Evolutionary conservation across 1,140 invertebrate genomes (phyloP), one percentile per base, ranked within the genome.

Genomic region (Anthonomus grandis): DNA sequence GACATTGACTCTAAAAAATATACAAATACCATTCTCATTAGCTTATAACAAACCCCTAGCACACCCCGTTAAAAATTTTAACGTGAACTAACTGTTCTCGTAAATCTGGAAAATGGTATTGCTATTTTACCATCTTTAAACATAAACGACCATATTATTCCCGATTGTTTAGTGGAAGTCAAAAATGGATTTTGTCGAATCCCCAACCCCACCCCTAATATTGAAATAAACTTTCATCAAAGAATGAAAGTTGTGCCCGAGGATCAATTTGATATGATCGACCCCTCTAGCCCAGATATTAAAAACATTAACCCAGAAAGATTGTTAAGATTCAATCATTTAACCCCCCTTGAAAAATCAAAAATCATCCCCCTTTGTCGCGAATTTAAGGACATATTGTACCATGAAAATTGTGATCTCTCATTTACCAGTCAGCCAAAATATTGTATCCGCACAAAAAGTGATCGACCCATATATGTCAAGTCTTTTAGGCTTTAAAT

Each of bases 401-500:
- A 54, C 17, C 10, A 15, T 13, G 42, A 54, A 34, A 37, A 44
- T 45, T 27, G 24, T n/a, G 22, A 54, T 15, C 24, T 54, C 24
- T 17, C 51, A 5, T 45, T 54, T 17, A 54, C 51, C 21, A 54
- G 39, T n/a, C 38, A 54, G 36, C 44, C 51, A 27, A 54, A 54
- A 45, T 41, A 54, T 18, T 5, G 3, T 6, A 54, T 54, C n/a
- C 8, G 51, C n/a, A 54, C 38, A 5, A 44, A 13, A 6, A 21
- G 45, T 37, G 51, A 44, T 23, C 4, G 51, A 6, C 51, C 51
- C 9, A 21, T 54, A 10, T 54, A 54, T 22, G 19, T 13, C 3
- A 65, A 65, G 58, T 55, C 51, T 13, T 68, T 66, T 45, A 37
- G 64, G 34, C 64, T 64, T 37, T n/a, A n/a, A n/a, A n/a, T n/a